Conservation (phyloP, 2,797 vertebrate species). For the Danio choprae region DNA sequence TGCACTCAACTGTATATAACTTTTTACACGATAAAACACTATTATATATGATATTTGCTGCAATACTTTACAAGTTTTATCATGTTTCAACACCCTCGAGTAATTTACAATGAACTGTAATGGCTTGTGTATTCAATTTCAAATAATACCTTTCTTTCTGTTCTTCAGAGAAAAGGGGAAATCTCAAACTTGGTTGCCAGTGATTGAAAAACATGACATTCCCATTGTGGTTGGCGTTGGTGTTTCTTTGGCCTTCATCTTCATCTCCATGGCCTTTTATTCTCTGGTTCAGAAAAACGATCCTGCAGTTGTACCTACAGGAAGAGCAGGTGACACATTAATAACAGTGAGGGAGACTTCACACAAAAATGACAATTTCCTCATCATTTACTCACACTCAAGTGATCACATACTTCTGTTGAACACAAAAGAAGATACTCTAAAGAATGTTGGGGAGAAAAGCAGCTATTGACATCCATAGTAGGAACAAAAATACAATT, state of each 20-base stretch:
- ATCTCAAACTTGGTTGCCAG: slow-evolving; percentile 74
- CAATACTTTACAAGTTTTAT: not conserved
- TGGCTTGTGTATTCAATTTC: not conserved
- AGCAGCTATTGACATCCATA: too few relatives aligned
- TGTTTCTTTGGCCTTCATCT: slow-evolving; percentile 82
- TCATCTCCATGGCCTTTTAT: slow-evolving; percentile 83
- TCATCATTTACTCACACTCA: too few relatives aligned
- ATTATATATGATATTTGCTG: too few relatives aligned
- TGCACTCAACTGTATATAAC: too few relatives aligned
- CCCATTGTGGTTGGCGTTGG: slow-evolving; percentile 84
- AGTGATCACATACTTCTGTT: too few relatives aligned
- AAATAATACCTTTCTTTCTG: not conserved
- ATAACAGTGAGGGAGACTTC: too few relatives aligned
- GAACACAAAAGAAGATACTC: too few relatives aligned
- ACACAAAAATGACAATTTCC: too few relatives aligned
- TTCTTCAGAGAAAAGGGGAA: slow-evolving; percentile 70
- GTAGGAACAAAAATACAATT: too few relatives aligned
- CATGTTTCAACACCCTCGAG: not conserved
- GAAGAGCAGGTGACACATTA: slow-evolving; percentile 73
- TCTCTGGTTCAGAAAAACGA: slow-evolving; percentile 83
- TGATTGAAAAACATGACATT: slow-evolving; percentile 82
- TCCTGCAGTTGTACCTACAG: slow-evolving; percentile 61
- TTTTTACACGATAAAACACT: too few relatives aligned
- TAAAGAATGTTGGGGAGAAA: too few relatives aligned
- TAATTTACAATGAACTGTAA: not conserved